phyloP scores from a whole-genome alignment of 2,797 vertebrate genomes.

The Microctenopoma stevenorrisi region DNA sequence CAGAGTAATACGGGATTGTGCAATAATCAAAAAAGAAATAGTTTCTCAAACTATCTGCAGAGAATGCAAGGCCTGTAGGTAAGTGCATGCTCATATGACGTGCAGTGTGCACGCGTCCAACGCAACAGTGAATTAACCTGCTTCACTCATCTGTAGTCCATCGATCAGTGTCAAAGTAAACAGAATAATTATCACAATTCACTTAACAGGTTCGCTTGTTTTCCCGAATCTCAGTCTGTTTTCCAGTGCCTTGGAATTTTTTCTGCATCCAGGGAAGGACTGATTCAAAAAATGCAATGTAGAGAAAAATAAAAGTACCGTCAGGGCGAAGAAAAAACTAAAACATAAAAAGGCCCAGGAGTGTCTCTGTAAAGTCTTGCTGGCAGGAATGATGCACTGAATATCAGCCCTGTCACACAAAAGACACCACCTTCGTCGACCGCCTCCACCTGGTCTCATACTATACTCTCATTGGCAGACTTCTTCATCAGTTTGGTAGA shows the following conservation, averaged over 20 bases:
- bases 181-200: constrained; percentile 17
- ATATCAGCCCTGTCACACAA: constrained; percentile 44
- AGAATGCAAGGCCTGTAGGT: constrained; percentile 12
- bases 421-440: constrained; percentile 26
- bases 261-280: constrained; percentile 20
- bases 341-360: constrained; percentile 38
- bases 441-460: constrained; percentile 80
- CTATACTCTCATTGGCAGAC: constrained; percentile 89
- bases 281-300: not conserved
- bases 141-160: not conserved
- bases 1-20: constrained; percentile 6
- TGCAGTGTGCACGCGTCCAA: not conserved
- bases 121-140: not conserved
- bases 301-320: constrained; percentile 23
- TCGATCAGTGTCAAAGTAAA: not conserved
- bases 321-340: constrained; percentile 24
- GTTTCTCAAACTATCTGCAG: constrained; percentile 5
- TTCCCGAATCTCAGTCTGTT: not conserved
- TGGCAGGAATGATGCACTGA: constrained; percentile 23
- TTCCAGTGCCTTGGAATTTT: constrained; percentile 37
- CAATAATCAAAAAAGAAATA: not conserved
- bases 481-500: constrained; percentile 90
- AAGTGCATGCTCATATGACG: constrained; percentile 10
- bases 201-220: constrained; percentile 32
- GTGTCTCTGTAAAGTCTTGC: constrained; percentile 58